phyloP scores from a whole-genome alignment of 2,113 vertebrate genomes.

The Probosciger aterrimus region DNA sequence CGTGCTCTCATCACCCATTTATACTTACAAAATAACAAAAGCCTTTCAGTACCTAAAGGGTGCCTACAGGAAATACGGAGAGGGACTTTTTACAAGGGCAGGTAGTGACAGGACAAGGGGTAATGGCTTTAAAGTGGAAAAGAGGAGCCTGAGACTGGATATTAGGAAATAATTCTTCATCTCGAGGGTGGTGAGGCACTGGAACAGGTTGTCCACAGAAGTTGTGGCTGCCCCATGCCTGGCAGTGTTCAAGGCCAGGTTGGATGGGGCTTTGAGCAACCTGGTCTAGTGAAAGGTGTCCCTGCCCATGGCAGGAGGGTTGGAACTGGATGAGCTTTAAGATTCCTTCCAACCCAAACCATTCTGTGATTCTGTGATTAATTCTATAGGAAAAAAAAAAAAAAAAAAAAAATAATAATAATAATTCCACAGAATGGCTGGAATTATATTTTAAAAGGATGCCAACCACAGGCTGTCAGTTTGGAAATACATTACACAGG shows the following conservation, averaged over 20 bases:
- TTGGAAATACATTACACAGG: neutral
- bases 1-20: neutral
- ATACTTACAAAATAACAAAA: neutral
- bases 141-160: neutral
- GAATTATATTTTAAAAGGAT: neutral
- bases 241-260: neutral
- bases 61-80: neutral
- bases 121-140: neutral
- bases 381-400: neutral
- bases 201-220: neutral
- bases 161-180: neutral
- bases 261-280: neutral
- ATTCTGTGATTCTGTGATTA: neutral
- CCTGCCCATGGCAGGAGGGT: neutral
- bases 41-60: neutral
- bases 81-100: neutral
- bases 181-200: neutral
- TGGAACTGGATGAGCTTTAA: neutral
- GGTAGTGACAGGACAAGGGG: neutral
- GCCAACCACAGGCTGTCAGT: neutral
- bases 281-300: neutral
- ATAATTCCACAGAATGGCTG: neutral
- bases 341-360: neutral
- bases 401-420: neutral
- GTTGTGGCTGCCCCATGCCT: neutral